These are phyloP conservation scores for Tiaroga cobitis DNA, from an alignment of 2,797 vertebrate genomes.

Conservation along the genomic window DNA sequence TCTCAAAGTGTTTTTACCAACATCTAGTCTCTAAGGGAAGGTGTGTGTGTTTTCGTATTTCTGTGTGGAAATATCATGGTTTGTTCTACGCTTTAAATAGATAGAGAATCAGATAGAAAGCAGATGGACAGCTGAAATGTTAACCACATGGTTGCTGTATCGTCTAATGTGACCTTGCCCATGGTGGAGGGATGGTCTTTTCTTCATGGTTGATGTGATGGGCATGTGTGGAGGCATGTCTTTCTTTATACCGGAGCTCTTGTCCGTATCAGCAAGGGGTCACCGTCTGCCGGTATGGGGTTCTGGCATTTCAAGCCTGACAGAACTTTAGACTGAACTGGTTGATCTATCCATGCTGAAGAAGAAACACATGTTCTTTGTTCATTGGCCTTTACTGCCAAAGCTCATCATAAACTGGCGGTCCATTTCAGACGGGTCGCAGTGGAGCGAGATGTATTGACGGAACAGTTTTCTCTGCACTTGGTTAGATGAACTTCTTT, in stretches of 20 bases:
- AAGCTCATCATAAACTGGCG: slow-evolving; percentile 49
- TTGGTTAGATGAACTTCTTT: slow-evolving; percentile 30
- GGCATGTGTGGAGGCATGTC: slow-evolving; percentile 27
- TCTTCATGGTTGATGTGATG: slow-evolving; percentile 30
- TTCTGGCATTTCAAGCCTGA: slow-evolving; percentile 74
- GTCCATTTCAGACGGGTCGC: slow-evolving; percentile 55
- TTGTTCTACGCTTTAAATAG: slow-evolving; percentile 6
- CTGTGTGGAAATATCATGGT: neutral
- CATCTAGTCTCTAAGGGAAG: neutral
- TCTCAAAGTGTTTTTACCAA: slow-evolving; percentile 30
- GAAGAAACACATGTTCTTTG: slow-evolving; percentile 58
- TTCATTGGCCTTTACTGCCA: slow-evolving; percentile 56
- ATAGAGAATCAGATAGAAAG: neutral
- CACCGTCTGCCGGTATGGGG: slow-evolving; percentile 62
- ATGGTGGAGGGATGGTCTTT: slow-evolving; percentile 20
- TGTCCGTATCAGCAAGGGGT: slow-evolving; percentile 56
- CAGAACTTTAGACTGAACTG: slow-evolving; percentile 63
- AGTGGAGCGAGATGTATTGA: slow-evolving; percentile 53
- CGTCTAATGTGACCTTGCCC: slow-evolving; percentile 20
- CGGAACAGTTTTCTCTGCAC: slow-evolving; percentile 36
- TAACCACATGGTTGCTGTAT: slow-evolving; percentile 17
- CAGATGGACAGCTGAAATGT: slow-evolving; percentile 17
- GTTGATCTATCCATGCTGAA: slow-evolving; percentile 42
- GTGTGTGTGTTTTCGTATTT: neutral
- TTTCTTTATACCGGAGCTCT: slow-evolving; percentile 49